phyloP scores from a whole-genome alignment of 2,113 vertebrate genomes.

The Cepphus grylle region DNA sequence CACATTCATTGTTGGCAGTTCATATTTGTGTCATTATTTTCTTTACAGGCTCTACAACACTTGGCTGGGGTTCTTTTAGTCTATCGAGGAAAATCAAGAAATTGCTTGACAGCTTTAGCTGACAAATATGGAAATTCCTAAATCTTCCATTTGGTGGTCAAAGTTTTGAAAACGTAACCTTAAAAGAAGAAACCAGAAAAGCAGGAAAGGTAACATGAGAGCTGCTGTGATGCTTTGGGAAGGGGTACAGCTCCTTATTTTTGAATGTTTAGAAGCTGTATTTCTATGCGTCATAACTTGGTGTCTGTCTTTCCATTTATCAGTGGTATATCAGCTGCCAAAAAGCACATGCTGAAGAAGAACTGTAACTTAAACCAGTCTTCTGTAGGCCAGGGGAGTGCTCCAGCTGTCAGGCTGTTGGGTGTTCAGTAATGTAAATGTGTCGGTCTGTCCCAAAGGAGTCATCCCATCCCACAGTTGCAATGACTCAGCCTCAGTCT shows the following conservation, averaged over 20 bases:
- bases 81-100: not conserved
- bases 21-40: not conserved
- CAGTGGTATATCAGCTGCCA: not conserved
- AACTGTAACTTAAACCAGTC: not conserved
- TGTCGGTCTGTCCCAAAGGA: not conserved
- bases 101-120: not conserved
- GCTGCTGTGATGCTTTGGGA: not conserved
- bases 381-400: not conserved
- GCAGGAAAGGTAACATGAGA: not conserved
- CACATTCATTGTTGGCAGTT: not conserved
- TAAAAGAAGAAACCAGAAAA: not conserved
- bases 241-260: not conserved
- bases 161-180: not conserved
- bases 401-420: not conserved
- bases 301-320: not conserved
- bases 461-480: rapidly evolving
- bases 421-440: not conserved
- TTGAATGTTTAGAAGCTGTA: not conserved
- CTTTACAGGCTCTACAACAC: not conserved
- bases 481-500: not conserved
- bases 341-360: not conserved
- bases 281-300: rapidly evolving
- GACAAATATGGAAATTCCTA: not conserved
- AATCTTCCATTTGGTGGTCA: not conserved
- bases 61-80: not conserved